phyloP scores from a whole-genome alignment of 1,140 invertebrate genomes.

The Teleogryllus occipitalis region DNA sequence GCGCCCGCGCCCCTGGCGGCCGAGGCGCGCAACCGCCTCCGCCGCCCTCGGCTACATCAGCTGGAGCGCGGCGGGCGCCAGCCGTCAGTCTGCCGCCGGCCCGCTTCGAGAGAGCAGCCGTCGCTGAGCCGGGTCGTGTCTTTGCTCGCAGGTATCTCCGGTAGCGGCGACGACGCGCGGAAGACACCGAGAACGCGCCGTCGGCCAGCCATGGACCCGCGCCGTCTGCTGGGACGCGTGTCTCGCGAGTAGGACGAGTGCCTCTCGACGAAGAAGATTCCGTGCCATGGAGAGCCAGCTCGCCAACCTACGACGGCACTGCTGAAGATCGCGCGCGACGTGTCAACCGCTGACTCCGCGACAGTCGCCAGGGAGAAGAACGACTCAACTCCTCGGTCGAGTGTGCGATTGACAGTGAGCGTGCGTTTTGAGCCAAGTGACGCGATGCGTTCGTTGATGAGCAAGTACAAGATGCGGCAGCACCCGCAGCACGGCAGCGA shows the following conservation, averaged over 20 bases:
- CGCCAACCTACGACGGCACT: neutral
- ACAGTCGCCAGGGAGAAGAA: neutral
- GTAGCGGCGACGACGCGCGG: neutral
- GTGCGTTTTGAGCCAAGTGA: neutral
- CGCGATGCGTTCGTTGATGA: neutral
- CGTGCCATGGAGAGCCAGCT: neutral
- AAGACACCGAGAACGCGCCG: neutral
- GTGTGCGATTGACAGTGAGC: neutral
- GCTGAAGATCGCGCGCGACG: no score
- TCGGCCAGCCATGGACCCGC: neutral
- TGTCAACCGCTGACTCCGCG: neutral
- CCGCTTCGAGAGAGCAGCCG: no score
- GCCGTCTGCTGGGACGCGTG: neutral
- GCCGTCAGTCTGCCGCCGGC: no score
- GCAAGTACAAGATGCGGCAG: neutral
- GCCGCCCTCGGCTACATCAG: no score
- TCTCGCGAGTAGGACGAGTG: neutral
- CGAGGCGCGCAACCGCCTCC: no score
- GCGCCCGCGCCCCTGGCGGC: no score
- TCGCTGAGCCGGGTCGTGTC: no score
- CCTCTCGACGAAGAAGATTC: neutral
- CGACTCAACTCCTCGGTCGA: neutral
- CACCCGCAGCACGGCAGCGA: neutral
- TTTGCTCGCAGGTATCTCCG: neutral
- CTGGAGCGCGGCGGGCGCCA: no score